These are phyloP conservation scores for Malurus melanocephalus DNA, from an alignment of 2,113 vertebrate species.

Conservation along the genomic window DNA sequence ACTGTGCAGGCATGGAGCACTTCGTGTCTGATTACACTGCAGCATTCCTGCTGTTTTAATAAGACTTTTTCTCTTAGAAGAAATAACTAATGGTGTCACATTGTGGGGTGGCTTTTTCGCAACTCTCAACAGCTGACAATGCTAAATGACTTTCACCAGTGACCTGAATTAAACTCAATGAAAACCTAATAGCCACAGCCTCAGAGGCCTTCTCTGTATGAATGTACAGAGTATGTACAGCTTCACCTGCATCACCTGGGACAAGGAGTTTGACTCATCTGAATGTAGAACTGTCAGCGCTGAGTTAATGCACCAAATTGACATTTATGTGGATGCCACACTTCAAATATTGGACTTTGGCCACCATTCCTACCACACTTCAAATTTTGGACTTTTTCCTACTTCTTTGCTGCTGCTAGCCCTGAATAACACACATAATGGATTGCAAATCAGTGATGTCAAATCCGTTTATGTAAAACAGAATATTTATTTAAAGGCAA, in stretches of 20 bases:
- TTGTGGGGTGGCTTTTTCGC: conserved; percentile 7
- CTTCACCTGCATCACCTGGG: background rate
- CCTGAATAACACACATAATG: background rate
- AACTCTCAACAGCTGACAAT: background rate
- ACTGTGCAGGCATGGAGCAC: background rate
- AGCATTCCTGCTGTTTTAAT: conserved; percentile 45
- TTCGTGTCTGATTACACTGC: background rate
- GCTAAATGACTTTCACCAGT: conserved; percentile 14
- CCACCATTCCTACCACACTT: background rate
- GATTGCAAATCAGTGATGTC: background rate
- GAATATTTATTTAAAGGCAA: background rate
- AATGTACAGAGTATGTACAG: background rate
- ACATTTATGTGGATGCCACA: background rate
- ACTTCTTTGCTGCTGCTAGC: background rate
- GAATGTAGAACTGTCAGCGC: background rate
- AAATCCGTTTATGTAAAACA: background rate
- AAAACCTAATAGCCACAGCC: background rate
- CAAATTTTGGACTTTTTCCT: background rate
- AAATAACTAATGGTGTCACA: background rate
- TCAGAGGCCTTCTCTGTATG: background rate
- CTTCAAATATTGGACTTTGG: background rate
- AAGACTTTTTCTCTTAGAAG: conserved; percentile 25
- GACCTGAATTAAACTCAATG: background rate
- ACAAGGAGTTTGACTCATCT: background rate
- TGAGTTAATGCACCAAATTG: background rate